Conservation (phyloP, 2,888 invertebrate species). For the Tenthredo amoena region DNA sequence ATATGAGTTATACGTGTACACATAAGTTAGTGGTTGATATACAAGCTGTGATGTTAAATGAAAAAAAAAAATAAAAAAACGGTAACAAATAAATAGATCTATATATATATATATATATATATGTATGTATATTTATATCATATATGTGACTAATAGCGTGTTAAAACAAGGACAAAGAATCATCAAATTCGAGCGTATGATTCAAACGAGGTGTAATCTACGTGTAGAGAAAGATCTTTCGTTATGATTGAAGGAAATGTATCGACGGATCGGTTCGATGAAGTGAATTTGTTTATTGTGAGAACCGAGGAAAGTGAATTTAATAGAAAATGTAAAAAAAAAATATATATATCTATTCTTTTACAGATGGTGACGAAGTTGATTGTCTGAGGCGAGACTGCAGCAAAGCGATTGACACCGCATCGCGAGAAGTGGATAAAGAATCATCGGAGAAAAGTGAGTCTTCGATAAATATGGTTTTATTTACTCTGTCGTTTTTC, state of each 20-base stretch:
- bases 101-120: conserved; percentile 67
- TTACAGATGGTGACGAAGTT: conserved; percentile 52
- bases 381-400: conserved; percentile 66
- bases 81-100: conserved; percentile 73
- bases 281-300: too few species aligned
- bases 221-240: too few species aligned
- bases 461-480: conserved; percentile 36
- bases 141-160: background rate
- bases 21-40: background rate
- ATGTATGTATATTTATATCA: conserved; percentile 68
- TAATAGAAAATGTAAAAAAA: conserved; percentile 62
- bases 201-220: too few species aligned
- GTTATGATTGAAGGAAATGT: too few species aligned
- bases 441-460: conserved; percentile 65
- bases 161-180: background rate
- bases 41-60: background rate
- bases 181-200: too few species aligned
- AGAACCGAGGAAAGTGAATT: background rate
- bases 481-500: background rate
- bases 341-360: background rate
- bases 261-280: too few species aligned
- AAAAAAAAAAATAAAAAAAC: conserved; percentile 73
- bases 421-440: background rate
- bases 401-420: conserved; percentile 46
- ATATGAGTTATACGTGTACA: background rate